Percentiles rank a stretch among this genome's conserved stretches.
These are phyloP conservation scores for Conus betulinus DNA, from an alignment of 1,140 invertebrate species.

Conservation along the genomic window DNA sequence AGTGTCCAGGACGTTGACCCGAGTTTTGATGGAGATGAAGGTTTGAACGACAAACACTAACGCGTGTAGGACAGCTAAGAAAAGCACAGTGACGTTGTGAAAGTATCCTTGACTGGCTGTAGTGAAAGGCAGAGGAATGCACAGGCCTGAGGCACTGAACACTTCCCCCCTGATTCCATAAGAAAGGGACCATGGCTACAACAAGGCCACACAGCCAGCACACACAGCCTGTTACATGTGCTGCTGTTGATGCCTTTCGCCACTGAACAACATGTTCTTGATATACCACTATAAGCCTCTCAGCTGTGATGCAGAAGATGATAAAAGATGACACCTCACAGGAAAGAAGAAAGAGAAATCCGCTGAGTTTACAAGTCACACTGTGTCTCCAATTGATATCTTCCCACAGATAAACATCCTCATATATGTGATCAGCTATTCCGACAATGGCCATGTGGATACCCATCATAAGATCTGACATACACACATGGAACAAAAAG, in stretches of 20 bases:
- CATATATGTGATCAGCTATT: too few species aligned
- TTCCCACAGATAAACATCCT: too few species aligned
- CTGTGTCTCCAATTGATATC: slow-evolving; percentile 17
- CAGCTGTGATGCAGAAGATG: not conserved
- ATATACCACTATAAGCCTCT: not conserved
- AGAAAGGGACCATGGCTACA: not conserved
- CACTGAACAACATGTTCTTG: not conserved
- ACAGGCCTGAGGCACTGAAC: not conserved
- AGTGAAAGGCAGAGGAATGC: not conserved
- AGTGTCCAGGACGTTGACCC: not conserved
- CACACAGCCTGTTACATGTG: not conserved
- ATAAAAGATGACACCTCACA: not conserved
- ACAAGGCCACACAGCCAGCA: not conserved
- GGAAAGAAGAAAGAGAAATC: not conserved
- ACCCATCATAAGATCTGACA: not conserved
- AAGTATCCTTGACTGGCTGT: not conserved
- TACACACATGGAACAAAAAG: slow-evolving; percentile 29
- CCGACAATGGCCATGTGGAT: not conserved
- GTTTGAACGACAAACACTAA: not conserved
- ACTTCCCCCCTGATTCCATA: not conserved
- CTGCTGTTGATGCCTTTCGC: not conserved
- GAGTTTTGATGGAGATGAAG: not conserved
- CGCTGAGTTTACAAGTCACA: not conserved
- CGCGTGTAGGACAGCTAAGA: not conserved
- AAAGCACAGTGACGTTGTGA: not conserved